Evolutionary conservation across 2,113 vertebrate genomes (phyloP).

Genomic region (Gallinago jamesoni): DNA sequence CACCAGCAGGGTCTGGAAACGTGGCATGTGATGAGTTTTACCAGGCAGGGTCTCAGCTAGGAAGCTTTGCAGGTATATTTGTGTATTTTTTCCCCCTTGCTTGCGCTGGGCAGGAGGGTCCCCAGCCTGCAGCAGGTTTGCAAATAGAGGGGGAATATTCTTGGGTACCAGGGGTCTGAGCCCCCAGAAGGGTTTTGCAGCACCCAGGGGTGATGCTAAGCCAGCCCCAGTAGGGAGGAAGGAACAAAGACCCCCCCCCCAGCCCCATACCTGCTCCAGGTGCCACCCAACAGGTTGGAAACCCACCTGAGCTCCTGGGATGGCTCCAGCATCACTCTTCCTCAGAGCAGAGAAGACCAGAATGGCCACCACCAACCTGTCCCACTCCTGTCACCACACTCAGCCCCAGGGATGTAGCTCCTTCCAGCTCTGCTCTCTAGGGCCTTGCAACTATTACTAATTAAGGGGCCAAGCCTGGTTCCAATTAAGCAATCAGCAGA

Average conservation of each 20-base stretch:
- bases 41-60: background rate
- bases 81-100: background rate
- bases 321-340: fast-evolving
- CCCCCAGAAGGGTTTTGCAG: background rate
- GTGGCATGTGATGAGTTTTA: background rate
- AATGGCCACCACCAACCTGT: fast-evolving
- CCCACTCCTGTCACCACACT: fast-evolving
- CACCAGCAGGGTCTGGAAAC: background rate
- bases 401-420: background rate
- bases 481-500: background rate
- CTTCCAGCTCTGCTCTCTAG: background rate
- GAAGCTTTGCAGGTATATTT: background rate
- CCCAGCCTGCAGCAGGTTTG: background rate
- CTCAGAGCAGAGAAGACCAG: background rate
- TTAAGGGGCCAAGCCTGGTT: background rate
- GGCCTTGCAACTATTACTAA: background rate
- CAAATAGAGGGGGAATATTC: background rate
- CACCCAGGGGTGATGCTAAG: background rate
- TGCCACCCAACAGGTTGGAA: background rate
- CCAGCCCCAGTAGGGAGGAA: background rate
- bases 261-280: background rate
- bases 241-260: background rate
- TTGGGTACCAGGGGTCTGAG: background rate
- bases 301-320: background rate
- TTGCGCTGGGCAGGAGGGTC: fast-evolving